Percentiles rank a stretch among this genome's conserved stretches.
These are phyloP conservation scores for Chaetorhynchus papuensis DNA, from an alignment of 2,113 vertebrate genomes.

Conservation along the genomic window DNA sequence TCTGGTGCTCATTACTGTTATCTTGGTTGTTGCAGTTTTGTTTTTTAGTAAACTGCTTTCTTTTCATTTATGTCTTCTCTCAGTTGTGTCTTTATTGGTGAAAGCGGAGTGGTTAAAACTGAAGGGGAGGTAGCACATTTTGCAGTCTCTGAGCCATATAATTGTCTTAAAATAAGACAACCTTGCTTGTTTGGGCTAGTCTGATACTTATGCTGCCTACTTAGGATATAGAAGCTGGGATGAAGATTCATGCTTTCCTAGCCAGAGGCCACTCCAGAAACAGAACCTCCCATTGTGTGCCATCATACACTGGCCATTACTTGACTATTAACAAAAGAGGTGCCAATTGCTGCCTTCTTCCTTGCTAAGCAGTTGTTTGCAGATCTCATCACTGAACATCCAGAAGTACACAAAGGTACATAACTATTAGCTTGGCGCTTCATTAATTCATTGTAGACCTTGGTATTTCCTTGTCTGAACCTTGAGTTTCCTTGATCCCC, in stretches of 20 bases:
- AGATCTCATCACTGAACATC: not conserved
- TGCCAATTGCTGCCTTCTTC: not conserved
- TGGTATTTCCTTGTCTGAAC: not conserved
- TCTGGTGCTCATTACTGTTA: not conserved
- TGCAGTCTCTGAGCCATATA: not conserved
- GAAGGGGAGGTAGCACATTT: not conserved
- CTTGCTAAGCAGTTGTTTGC: not conserved
- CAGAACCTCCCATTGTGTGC: rapidly evolving
- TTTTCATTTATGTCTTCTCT: not conserved
- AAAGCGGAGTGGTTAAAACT: not conserved
- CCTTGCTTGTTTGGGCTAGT: not conserved
- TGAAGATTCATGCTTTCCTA: not conserved
- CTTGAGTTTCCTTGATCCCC: not conserved
- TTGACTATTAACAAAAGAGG: not conserved
- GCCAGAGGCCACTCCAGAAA: not conserved
- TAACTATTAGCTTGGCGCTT: not conserved
- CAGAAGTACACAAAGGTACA: not conserved
- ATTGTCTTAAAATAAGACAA: not conserved
- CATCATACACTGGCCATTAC: not conserved
- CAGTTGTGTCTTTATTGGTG: too few relatives aligned
- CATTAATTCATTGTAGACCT: not conserved
- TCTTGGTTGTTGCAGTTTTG: not conserved
- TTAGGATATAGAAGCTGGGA: not conserved
- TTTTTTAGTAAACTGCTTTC: not conserved
- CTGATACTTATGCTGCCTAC: not conserved